phyloP scores from a whole-genome alignment of 2,113 vertebrate genomes.

The Sisor rabdophorus region DNA sequence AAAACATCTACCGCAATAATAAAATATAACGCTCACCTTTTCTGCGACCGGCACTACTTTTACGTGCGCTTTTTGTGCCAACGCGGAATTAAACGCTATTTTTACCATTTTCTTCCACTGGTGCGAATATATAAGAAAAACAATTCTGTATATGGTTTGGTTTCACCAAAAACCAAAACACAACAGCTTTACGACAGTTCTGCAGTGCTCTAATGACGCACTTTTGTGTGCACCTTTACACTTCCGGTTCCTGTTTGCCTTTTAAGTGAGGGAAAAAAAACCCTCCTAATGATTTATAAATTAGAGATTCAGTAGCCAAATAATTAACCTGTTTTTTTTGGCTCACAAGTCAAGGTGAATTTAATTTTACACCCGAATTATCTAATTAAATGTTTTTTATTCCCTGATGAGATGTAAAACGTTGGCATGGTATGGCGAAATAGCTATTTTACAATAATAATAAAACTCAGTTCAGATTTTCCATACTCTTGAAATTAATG shows the following conservation, averaged over 20 bases:
- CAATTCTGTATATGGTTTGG: background rate
- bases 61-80: constrained; percentile 75
- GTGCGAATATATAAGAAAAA: background rate
- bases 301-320: no score
- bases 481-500: no score
- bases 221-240: constrained; percentile 12
- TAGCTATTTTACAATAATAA: no score
- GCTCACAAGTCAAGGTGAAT: no score
- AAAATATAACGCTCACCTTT: constrained; percentile 69
- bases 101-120: constrained; percentile 73
- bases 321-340: no score
- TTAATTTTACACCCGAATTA: no score
- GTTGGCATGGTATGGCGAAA: no score
- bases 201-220: constrained; percentile 25
- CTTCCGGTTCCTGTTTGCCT: constrained; percentile 17
- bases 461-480: no score
- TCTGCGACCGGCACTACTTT: constrained; percentile 67
- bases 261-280: background rate
- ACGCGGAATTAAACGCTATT: constrained; percentile 79
- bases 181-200: background rate
- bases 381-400: no score
- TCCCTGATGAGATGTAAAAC: no score
- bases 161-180: background rate
- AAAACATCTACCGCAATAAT: background rate
- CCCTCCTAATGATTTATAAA: no score